Base-by-base conservation (phyloP, 2,888 invertebrate species). In the Netelia inedita region DNA sequence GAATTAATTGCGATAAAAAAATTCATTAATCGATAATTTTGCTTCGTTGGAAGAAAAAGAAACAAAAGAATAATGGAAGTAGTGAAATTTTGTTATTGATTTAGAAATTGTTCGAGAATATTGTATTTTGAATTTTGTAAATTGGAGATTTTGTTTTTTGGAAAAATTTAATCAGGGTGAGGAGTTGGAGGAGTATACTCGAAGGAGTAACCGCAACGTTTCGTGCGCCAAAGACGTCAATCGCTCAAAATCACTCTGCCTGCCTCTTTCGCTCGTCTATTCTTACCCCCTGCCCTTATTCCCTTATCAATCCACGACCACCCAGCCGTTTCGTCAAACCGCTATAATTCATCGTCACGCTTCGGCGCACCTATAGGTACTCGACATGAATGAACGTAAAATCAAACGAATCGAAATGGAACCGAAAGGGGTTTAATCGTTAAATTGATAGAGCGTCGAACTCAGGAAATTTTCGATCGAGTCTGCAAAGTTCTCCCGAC, bases 141-240 rank as follows among this genome's bases (percentile, higher is more conserved):
- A 5, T 28, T 2, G 28, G 28, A 3, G 28, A 28, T 28, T 5
- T 23, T 1, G 1, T 23, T 23, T 28, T 28, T 5, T 28, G 0
- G 28, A 28, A 5, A 28, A 28, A 28, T 28, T 28, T 28, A 0
- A 28, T 28, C 28, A 5, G 5, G 28, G 3, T 6, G 28, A 28
- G 28, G 28, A 28, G 28, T 28, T 28, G 28, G 28, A 28, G 5
- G 28, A 28, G 28, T 5, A 2, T 5, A 28, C 3, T 28, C 28
- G 28, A 78, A 35, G 10, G 41, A 55, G n/a, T 16, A 63, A 21
- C 46, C 69, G 10, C 76, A 43, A 59, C n/a, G 59, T 78, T 68
- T 68, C 69, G 69, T 78, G 78, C 69, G 14, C 28, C 14, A 19
- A 28, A 41, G 61, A 69, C 69, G 78, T 78, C 61, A 61, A 78